Evolutionary conservation across 2,797 vertebrate species (phyloP).

Genomic region (Centroberyx gerrardi): DNA sequence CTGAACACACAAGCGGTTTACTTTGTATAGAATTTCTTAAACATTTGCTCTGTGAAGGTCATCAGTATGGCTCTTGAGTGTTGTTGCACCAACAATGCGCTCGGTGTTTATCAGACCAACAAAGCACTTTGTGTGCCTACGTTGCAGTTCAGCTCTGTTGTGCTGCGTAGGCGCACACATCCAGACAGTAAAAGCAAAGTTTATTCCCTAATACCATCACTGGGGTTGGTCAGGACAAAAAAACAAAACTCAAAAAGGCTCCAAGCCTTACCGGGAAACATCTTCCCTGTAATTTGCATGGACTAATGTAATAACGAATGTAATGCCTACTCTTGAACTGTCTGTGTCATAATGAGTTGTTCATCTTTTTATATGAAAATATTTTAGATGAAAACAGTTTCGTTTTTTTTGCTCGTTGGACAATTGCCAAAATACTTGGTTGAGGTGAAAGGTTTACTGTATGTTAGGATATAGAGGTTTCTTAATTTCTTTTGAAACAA

Average conservation of each 20-base stretch:
- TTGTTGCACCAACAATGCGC: conserved; percentile 20
- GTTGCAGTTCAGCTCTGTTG: conserved; percentile 43
- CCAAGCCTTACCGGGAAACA: conserved; percentile 18
- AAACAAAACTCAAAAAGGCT: conserved; percentile 17
- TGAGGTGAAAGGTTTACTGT: conserved; percentile 8
- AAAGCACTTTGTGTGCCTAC: conserved; percentile 64
- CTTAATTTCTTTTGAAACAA: conserved; percentile 30
- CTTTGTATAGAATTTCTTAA: conserved; percentile 28
- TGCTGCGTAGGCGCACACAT: conserved; percentile 8
- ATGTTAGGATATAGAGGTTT: conserved; percentile 29
- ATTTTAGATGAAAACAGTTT: conserved; percentile 49
- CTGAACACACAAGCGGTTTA: conserved; percentile 28
- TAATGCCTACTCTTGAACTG: conserved; percentile 62
- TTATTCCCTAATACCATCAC: conserved; percentile 31
- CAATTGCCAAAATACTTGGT: conserved; percentile 58
- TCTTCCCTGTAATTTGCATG: conserved; percentile 63
- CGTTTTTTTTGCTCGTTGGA: conserved; percentile 42
- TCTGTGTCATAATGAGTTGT: conserved; percentile 52
- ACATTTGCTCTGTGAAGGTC: conserved; percentile 24
- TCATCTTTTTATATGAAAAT: conserved; percentile 62
- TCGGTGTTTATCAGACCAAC: conserved; percentile 41
- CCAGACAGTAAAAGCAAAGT: background rate
- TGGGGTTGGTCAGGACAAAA: conserved; percentile 16
- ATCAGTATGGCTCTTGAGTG: conserved; percentile 17
- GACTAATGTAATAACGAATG: conserved; percentile 68